Conservation (phyloP, 2,113 vertebrate species). For the Microtus ochrogaster region DNA sequence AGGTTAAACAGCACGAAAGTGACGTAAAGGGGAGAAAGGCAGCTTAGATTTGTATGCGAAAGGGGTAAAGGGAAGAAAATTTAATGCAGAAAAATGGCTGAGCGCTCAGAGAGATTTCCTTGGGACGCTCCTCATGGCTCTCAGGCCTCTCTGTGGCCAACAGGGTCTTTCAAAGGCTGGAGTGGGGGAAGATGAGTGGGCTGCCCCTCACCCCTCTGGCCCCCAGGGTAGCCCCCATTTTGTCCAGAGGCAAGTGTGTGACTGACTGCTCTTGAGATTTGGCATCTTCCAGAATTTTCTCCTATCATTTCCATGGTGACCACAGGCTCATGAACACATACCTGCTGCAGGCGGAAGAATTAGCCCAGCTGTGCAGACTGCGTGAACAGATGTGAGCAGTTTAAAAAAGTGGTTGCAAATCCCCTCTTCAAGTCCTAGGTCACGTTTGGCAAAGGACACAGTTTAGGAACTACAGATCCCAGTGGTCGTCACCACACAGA, state of each 20-base stretch:
- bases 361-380: not conserved
- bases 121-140: not conserved
- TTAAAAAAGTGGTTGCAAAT: not conserved
- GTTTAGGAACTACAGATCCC: not conserved
- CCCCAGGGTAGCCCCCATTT: not conserved
- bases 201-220: fast-evolving
- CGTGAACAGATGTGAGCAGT: not conserved
- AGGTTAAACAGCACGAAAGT: constrained; percentile 77
- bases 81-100: constrained; percentile 36
- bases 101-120: constrained; percentile 60
- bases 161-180: not conserved
- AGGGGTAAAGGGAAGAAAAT: constrained; percentile 72
- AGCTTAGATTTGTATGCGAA: constrained; percentile 57
- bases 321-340: constrained; percentile 23
- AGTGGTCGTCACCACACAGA: not conserved
- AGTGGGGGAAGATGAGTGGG: not conserved
- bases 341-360: not conserved
- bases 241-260: not conserved
- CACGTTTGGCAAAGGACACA: not conserved
- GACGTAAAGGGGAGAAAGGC: constrained; percentile 56
- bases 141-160: not conserved
- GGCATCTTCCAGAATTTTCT: not conserved
- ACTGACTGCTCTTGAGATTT: not conserved
- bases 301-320: constrained; percentile 24
- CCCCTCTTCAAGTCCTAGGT: not conserved